Evolutionary conservation across 2,113 vertebrate genomes (phyloP).

Genomic region (Cygnus atratus): DNA sequence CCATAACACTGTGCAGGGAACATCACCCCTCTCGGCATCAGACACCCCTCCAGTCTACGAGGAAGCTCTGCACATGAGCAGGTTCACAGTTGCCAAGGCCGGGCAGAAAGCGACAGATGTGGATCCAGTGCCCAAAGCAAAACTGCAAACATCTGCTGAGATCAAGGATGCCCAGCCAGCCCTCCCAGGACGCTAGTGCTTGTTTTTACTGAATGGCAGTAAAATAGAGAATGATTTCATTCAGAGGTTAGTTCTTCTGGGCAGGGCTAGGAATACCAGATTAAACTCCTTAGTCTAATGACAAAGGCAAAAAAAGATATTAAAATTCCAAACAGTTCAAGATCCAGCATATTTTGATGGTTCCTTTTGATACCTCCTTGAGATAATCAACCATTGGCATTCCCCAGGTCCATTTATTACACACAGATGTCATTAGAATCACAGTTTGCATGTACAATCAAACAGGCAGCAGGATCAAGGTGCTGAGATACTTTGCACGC

Average conservation of each 20-base stretch:
- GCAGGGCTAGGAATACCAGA: background rate
- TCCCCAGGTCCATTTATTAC: background rate
- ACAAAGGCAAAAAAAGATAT: background rate
- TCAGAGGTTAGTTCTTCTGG: background rate
- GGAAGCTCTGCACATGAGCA: constrained; percentile 77
- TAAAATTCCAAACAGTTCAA: background rate
- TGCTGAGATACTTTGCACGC: background rate
- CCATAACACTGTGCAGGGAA: constrained; percentile 22
- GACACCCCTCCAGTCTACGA: constrained; percentile 79
- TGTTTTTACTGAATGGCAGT: background rate
- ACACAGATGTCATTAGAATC: background rate
- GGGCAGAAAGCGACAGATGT: constrained; percentile 69
- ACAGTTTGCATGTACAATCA: background rate
- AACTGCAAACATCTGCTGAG: background rate
- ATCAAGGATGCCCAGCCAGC: background rate
- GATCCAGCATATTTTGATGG: background rate
- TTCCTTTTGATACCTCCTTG: background rate
- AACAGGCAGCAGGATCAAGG: background rate
- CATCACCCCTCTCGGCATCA: background rate
- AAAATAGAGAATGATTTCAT: background rate
- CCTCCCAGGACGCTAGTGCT: background rate
- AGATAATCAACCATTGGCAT: background rate
- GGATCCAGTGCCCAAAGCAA: constrained; percentile 69
- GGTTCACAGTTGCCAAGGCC: constrained; percentile 72
- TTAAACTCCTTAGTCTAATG: background rate